Base-by-base conservation (phyloP, 2,797 vertebrate species). In the Bradypodion ventrale region DNA sequence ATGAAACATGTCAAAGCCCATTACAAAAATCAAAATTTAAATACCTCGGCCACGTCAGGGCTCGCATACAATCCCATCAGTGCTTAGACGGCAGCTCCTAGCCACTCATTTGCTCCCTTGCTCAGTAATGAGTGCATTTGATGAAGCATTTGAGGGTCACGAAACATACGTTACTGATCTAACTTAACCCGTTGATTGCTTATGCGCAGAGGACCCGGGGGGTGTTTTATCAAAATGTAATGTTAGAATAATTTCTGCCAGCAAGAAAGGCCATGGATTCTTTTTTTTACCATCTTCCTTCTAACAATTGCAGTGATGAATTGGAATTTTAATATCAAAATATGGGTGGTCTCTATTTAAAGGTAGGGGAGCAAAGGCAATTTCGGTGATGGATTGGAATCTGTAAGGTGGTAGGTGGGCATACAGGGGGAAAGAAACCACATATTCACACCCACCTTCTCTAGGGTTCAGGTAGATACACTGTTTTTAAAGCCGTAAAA, bases 1-100 rank as follows among this genome's bases (percentile, higher is more conserved):
- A 99, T 99, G 98, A 99, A 99, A 99, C 98, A 98, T 99, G 98
- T 99, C 98, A 99, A 98, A 99, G 99, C 97, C 98, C 98, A 99
- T 99, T 99, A 99, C 97, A 97, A 98, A 99, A 99, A 99, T 99
- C 97, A 97, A 98, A 99, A 98, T 99, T 99, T 99, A 99, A 99
- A 99, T 99, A 99, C 98, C 98, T 98, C 96, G 94, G 97, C 97
- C 97, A 96, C 98, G 96, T 98, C 98, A 97, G 96, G 95, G 96
- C 97, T 98, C 97, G 97, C 97, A 97, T 97, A 97, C 97, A 98
- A 98, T 98, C 98, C 98, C 97, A 97, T 96, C 97, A 97, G 97
- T 95, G 96, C 97, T 97, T 96, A 97, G 96, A 96, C 97, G 90
- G 96, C 96, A 92, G 96, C 97, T 97, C 97, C 97, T 97, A 97